Conservation (phyloP, 2,888 invertebrate species). For the Erynnis tages region DNA sequence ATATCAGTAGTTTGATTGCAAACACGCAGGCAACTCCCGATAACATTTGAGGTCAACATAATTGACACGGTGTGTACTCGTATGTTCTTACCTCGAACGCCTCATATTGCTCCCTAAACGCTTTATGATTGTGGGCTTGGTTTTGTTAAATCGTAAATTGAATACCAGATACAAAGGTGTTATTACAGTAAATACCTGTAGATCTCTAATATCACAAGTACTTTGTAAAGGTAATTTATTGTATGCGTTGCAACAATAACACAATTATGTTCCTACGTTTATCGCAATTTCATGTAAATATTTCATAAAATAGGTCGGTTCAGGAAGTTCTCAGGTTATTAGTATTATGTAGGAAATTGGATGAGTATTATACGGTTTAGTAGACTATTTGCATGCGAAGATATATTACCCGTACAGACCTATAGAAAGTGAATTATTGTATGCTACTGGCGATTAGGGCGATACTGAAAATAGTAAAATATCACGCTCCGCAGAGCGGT, state of each 20-base stretch:
- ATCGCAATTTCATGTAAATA: not conserved
- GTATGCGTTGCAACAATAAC: not conserved
- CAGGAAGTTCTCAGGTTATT: conserved; percentile 1
- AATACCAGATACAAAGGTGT: conserved; percentile 15
- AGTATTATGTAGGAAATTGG: not conserved
- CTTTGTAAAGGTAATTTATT: conserved; percentile 19
- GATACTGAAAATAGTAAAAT: no score
- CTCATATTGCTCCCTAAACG: conserved; percentile 9
- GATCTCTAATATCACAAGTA: conserved; percentile 3
- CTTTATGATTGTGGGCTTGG: conserved; percentile 24
- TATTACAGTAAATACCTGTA: conserved; percentile 11
- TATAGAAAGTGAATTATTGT: no score
- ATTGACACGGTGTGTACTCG: no score
- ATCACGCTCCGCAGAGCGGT: no score
- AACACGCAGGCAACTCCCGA: no score
- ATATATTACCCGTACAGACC: not conserved
- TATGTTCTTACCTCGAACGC: no score
- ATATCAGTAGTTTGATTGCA: no score
- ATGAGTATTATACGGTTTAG: not conserved
- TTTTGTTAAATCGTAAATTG: conserved; percentile 13
- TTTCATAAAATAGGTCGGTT: not conserved
- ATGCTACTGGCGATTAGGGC: no score
- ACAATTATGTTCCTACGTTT: not conserved
- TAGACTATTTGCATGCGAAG: not conserved
- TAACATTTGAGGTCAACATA: no score